Conservation (phyloP, 2,113 vertebrate genomes). For the Albula glossodonta region DNA sequence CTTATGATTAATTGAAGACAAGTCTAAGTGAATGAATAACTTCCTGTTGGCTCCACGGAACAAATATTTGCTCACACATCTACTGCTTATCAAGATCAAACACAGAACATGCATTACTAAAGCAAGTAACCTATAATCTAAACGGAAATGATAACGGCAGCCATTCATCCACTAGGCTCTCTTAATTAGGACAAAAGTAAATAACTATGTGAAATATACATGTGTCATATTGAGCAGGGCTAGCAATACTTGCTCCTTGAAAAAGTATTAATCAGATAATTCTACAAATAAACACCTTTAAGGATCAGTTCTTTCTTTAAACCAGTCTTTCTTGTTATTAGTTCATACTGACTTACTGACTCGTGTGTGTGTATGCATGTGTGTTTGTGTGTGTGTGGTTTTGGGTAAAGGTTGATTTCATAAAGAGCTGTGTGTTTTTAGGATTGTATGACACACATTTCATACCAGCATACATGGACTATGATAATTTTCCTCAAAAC, state of each 20-base stretch:
- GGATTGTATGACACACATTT: too few species aligned
- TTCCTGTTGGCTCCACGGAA: conserved; percentile 4
- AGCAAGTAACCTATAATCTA: background rate
- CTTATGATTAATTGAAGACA: background rate
- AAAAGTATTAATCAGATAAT: background rate
- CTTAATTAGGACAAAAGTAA: background rate
- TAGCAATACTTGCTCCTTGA: background rate
- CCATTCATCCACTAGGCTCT: background rate
- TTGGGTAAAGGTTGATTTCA: too few species aligned
- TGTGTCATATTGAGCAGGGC: background rate
- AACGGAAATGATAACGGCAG: background rate
- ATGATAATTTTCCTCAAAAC: too few species aligned
- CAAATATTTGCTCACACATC: conserved; percentile 14
- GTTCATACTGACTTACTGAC: too few species aligned
- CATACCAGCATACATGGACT: too few species aligned
- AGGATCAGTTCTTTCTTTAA: background rate
- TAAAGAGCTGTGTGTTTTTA: too few species aligned
- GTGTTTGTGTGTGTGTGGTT: too few species aligned
- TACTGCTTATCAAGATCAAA: conserved; percentile 7
- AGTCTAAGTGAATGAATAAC: conserved; percentile 18
- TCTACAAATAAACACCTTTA: too few species aligned
- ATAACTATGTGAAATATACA: background rate
- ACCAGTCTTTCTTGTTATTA: background rate
- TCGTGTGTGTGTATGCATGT: too few species aligned
- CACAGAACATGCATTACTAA: background rate